Evolutionary conservation across 1,140 invertebrate species (phyloP).

Genomic region (Chionoecetes opilio): DNA sequence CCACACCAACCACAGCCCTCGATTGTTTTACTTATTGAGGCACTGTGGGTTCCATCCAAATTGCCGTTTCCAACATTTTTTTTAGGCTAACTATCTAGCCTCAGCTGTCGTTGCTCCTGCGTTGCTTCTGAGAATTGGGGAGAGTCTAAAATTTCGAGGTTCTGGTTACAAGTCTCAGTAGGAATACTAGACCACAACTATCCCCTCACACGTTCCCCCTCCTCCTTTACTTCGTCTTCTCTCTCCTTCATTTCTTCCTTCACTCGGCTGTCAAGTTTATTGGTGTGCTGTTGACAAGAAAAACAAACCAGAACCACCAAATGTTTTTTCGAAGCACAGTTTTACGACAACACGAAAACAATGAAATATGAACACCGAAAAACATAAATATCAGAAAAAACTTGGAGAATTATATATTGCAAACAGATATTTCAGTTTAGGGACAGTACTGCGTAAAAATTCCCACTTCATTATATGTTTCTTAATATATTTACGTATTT

Average conservation of each 20-base stretch:
- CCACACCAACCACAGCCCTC: neutral
- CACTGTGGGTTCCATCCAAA: neutral
- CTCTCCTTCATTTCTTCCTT: neutral
- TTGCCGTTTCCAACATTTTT: neutral
- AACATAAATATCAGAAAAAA: neutral
- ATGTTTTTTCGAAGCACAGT: neutral
- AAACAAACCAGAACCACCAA: neutral
- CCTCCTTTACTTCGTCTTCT: neutral
- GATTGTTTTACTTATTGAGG: neutral
- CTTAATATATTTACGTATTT: neutral
- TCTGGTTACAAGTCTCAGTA: neutral
- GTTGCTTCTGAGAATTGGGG: neutral
- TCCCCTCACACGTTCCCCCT: neutral
- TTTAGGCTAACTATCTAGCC: no score
- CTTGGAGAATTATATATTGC: neutral
- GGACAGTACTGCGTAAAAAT: no score
- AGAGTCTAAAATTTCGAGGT: neutral
- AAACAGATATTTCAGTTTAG: neutral
- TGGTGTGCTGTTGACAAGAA: neutral
- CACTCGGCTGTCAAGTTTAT: neutral
- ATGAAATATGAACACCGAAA: neutral
- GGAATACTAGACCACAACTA: neutral
- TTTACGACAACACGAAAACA: constrained; percentile 15
- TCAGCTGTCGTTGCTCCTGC: no score
- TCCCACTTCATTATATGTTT: neutral